Base-by-base conservation (phyloP, 2,888 invertebrate species). In the Trissonchulus latispiculum region DNA sequence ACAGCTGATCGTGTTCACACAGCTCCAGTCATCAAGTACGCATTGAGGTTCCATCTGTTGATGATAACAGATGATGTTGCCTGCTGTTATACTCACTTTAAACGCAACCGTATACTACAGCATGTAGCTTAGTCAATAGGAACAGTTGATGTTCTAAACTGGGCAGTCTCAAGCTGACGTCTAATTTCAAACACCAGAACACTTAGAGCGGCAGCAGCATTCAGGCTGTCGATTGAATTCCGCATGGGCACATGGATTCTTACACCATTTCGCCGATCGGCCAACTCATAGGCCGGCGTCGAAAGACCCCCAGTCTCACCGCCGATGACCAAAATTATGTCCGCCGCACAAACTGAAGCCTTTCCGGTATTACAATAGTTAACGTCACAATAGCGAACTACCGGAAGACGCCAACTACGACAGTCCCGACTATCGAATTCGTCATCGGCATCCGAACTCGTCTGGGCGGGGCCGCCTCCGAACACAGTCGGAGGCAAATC, bases 261-360 rank as follows among this genome's bases (percentile, higher is more conserved):
- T 36, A 87, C 82, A 15, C 90, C 90, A 72, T 87, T 86, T 75
- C 83, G 85, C 37, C 84, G 82, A 36, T 84, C 82, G n/a, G 89
- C 88, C 75, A 91, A 85, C 77, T 88, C 80, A 29, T 81, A 89
- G 2, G 91, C 89, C 35, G 90, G 87, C 31, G 86, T 82, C 85
- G 91, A 91, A n/a, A 95, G 86, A 0, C 95, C 93, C 83, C 90
- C 88, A 3, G 92, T 92, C 85, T 95, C 95, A 8, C 94, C 94
- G 23, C 94, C 93, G 77, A 95, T 86, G 48, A 95, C 87, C 1
- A 95, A 82, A 36, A 90, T 87, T 36, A 88, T 86, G 69, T 84
- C 82, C 35, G 83, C 79, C 1, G 85, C 80, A 83, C 87, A 90
- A 78, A n/a, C n/a, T n/a, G n/a, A n/a, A n/a, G n/a, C n/a, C n/a